Conservation (phyloP, 1,140 invertebrate species). For the Aplysia californica region DNA sequence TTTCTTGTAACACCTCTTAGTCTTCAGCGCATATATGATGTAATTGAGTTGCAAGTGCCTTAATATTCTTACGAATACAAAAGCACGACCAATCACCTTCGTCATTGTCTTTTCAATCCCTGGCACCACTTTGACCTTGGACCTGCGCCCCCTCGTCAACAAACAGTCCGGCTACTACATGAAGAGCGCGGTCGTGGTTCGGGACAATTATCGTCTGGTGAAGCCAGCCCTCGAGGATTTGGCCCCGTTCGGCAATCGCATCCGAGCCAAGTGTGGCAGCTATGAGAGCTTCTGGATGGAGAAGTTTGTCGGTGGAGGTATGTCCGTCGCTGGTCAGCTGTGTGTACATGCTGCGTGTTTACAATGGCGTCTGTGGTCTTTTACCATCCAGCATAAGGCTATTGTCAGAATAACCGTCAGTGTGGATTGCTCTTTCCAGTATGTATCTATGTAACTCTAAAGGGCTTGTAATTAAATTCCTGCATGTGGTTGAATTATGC, state of each 20-base stretch:
- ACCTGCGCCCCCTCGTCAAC: no score
- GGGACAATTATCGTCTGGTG: constrained; percentile 82
- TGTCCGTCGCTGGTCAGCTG: background rate
- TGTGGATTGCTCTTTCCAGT: no score
- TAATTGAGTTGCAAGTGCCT: background rate
- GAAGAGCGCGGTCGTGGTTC: constrained; percentile 81
- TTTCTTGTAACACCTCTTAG: no score
- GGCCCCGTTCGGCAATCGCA: constrained; percentile 76
- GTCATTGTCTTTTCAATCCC: background rate
- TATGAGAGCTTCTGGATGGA: constrained; percentile 82
- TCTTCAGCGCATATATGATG: no score
- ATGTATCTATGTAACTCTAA: no score
- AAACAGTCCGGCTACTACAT: constrained; percentile 82
- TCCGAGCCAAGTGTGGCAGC: constrained; percentile 77
- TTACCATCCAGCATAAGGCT: background rate
- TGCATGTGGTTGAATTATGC: no score
- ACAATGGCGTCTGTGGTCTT: background rate
- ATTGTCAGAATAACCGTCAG: no score
- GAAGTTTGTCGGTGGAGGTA: constrained; percentile 37
- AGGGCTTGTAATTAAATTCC: no score
- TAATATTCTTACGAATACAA: background rate
- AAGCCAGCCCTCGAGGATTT: constrained; percentile 78
- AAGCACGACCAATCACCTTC: background rate
- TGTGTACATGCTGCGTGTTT: background rate
- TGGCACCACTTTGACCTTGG: background rate